A percentile compares a stretch with the other conserved stretches of the same genome.
Conservation (phyloP, 2,113 vertebrate species). For the Dinomys branickii region DNA sequence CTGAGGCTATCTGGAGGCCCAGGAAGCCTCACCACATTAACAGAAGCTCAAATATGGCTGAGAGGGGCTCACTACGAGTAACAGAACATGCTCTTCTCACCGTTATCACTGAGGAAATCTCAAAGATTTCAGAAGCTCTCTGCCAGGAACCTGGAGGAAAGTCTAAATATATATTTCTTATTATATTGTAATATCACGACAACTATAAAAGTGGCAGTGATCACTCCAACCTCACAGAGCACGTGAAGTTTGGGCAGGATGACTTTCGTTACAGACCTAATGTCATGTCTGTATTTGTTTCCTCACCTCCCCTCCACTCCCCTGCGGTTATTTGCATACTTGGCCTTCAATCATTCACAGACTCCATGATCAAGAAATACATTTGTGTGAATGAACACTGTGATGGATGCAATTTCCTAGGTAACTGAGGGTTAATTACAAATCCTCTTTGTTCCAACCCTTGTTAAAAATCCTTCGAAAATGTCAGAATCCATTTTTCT, state of each 20-base stretch:
- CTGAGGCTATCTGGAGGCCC: too few species aligned
- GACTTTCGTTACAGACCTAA: background rate
- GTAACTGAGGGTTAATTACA: conserved; percentile 75
- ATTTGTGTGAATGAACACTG: conserved; percentile 56
- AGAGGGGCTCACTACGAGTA: background rate
- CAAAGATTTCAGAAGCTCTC: background rate
- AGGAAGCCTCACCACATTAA: background rate
- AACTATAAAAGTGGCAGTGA: background rate
- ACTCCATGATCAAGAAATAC: background rate
- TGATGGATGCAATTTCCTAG: conserved; percentile 60
- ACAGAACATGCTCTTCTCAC: background rate
- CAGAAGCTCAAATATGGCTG: background rate
- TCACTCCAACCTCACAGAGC: background rate
- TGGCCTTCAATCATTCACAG: conserved; percentile 20
- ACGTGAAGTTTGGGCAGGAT: background rate
- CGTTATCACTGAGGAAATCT: background rate
- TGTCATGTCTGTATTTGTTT: fast-evolving
- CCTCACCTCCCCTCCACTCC: background rate
- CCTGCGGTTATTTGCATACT: background rate
- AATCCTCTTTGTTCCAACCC: conserved; percentile 63
- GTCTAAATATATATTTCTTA: background rate
- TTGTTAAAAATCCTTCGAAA: conserved; percentile 70
- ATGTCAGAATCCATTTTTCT: conserved; percentile 74
- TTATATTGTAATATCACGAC: background rate
- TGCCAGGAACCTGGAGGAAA: background rate